These are phyloP conservation scores for Epicampocera succincta DNA, from an alignment of 2,888 invertebrate genomes.

Conservation along the genomic window DNA sequence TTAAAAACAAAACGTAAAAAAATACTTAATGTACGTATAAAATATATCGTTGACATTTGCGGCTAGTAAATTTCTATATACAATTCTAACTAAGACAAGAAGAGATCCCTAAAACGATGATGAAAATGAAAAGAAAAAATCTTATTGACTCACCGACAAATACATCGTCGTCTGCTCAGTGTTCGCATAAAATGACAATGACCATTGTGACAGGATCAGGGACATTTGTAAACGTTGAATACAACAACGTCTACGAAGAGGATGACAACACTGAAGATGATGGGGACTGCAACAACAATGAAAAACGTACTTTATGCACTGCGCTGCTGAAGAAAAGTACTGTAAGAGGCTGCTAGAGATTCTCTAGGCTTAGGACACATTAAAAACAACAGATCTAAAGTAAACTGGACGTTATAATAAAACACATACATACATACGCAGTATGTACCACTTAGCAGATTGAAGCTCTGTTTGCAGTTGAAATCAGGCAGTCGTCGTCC, in stretches of 20 bases:
- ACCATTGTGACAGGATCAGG: slow-evolving; percentile 73
- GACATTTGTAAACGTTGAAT: slow-evolving; percentile 67
- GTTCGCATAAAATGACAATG: slow-evolving; percentile 65
- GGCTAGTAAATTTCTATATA: slow-evolving; percentile 65
- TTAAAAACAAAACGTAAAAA: slow-evolving; percentile 27
- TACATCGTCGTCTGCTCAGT: slow-evolving; percentile 54
- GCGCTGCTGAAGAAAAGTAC: slow-evolving; percentile 42
- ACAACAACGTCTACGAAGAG: slow-evolving; percentile 35
- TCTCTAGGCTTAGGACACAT: slow-evolving; percentile 40
- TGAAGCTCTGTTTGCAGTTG: slow-evolving; percentile 62
- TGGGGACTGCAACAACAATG: slow-evolving; percentile 5
- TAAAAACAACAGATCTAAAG: slow-evolving; percentile 32
- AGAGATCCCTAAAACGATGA: slow-evolving; percentile 60
- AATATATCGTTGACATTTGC: slow-evolving; percentile 70
- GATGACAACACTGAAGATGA: slow-evolving; percentile 30
- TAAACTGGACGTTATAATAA: slow-evolving; percentile 25
- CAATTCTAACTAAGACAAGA: slow-evolving; percentile 58
- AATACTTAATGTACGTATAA: slow-evolving; percentile 49
- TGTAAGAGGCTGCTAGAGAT: slow-evolving; percentile 34
- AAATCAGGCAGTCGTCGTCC: slow-evolving; percentile 62
- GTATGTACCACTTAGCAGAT: slow-evolving; percentile 33
- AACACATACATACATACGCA: neutral
- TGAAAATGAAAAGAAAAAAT: slow-evolving; percentile 57
- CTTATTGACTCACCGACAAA: slow-evolving; percentile 69
- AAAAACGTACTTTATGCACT: slow-evolving; percentile 15